Conservation (phyloP, 2,888 invertebrate genomes). For the Monochamus alternatus region DNA sequence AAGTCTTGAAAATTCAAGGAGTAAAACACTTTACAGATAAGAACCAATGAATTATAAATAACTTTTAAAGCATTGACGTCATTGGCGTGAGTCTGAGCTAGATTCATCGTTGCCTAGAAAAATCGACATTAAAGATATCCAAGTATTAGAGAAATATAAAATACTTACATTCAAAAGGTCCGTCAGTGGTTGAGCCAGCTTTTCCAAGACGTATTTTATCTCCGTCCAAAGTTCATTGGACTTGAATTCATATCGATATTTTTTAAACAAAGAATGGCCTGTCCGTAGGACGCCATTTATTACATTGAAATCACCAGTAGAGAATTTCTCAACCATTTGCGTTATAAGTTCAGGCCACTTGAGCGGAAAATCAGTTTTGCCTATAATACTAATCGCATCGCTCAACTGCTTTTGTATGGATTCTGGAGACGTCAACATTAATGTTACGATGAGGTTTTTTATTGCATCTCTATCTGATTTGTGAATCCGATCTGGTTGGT, state of each 20-base stretch:
- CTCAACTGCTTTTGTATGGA: constrained; percentile 94
- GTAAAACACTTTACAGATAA: constrained; percentile 96
- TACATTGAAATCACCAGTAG: constrained; percentile 92
- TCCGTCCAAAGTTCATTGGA: constrained; percentile 96
- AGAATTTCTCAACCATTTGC: constrained; percentile 95
- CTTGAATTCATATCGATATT: constrained; percentile 96
- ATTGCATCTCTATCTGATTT: constrained; percentile 84
- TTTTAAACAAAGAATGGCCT: constrained; percentile 96
- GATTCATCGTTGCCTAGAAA: constrained; percentile 85
- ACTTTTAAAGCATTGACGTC: constrained; percentile 88
- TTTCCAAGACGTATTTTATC: constrained; percentile 95
- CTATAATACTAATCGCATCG: constrained; percentile 96
- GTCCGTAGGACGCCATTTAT: constrained; percentile 96
- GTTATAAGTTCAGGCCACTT: constrained; percentile 96
- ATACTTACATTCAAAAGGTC: constrained; percentile 86
- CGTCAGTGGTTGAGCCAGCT: constrained; percentile 94
- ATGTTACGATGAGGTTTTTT: constrained; percentile 88
- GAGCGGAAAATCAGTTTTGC: constrained; percentile 96
- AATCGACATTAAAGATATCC: constrained; percentile 40
- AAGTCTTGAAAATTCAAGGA: constrained; percentile 98
- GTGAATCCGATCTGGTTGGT: constrained; percentile 86
- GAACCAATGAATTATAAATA: constrained; percentile 90
- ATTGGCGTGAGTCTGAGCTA: constrained; percentile 83
- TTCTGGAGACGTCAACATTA: constrained; percentile 95
- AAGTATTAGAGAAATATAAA: constrained; percentile 16